These are phyloP conservation scores for Zele albiditarsus DNA, from an alignment of 2,888 invertebrate genomes.

Conservation along the genomic window DNA sequence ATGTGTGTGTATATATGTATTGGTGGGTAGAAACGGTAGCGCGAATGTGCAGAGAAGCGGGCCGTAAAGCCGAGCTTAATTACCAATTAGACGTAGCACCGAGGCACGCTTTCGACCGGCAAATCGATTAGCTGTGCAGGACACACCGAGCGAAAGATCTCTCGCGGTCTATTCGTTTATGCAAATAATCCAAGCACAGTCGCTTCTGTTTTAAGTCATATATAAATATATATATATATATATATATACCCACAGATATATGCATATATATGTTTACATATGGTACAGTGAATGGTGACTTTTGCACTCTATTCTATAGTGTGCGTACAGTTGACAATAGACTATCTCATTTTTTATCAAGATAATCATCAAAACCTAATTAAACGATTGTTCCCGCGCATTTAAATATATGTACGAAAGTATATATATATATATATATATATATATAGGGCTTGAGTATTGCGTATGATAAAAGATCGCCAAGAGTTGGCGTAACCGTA, in stretches of 20 bases:
- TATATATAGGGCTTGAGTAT: background rate
- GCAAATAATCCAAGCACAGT: conserved; percentile 34
- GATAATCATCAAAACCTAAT: conserved; percentile 16
- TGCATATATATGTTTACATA: background rate
- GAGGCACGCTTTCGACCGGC: conserved; percentile 69
- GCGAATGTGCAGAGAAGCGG: conserved; percentile 31
- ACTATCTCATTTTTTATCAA: background rate
- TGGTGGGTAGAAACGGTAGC: conserved; percentile 20
- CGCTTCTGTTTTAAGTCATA: conserved; percentile 8
- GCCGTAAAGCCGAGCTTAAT: conserved; percentile 70
- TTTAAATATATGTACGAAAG: background rate
- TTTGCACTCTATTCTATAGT: conserved; percentile 6
- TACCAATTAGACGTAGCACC: conserved; percentile 71
- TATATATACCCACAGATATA: background rate
- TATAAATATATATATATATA: background rate
- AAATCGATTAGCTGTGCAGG: conserved; percentile 67
- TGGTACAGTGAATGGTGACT: background rate
- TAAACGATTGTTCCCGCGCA: conserved; percentile 11
- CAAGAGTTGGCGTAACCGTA: background rate
- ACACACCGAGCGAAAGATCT: conserved; percentile 34
- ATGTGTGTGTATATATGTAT: conserved; percentile 5
- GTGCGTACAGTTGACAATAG: conserved; percentile 1
- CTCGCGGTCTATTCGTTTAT: conserved; percentile 44
- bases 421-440: background rate
- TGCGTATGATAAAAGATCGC: background rate